Evolutionary conservation across 2,797 vertebrate genomes (phyloP), one percentile per base, ranked within the genome.

Genomic region (Leptoclinus maculatus): DNA sequence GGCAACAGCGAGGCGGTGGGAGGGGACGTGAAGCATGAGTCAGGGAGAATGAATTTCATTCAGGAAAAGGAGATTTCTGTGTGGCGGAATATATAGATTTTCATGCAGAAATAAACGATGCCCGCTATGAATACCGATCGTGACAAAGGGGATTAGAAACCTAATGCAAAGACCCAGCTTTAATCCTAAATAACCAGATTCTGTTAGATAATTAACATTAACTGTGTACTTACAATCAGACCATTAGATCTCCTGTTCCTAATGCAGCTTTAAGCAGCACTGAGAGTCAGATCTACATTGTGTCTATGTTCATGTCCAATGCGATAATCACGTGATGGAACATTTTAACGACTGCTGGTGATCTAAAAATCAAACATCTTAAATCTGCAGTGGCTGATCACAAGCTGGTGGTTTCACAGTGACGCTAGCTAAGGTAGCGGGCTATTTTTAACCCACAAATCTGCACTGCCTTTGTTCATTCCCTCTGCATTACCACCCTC

Each of bases 371-470:
- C 29, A 27, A 45, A 58, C 45, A 71, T 89, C 73, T 79, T 73
- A 64, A 77, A 84, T 67, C 83, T 83, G 83, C 76, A 81, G 78
- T 63, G 79, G 83, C 74, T 58, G 59, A 58, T 82, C 56, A 27
- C 74, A 13, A n/a, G 69, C 71, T 21, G 54, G 64, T 59, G 74
- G 34, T 84, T 82, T 85, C 81, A 82, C 74, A 54, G 87, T 74
- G 76, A 77, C 82, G 74, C 80, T 63, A 83, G 91, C 88, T 89
- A 90, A 79, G 82, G 94, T 76, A 76, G 90, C 82, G 66, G 66
- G 88, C 93, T 96, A 95, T 95, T 93, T 96, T 93, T 95, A 95
- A 91, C 90, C 84, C 78, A 54, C 83, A 87, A 83, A 91, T 86
- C 89, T 93, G 90, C 90, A 82, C 90, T 79, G 91, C 80, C 84